phyloP scores from a whole-genome alignment of 2,113 vertebrate genomes.

The Cheirogaleus medius region DNA sequence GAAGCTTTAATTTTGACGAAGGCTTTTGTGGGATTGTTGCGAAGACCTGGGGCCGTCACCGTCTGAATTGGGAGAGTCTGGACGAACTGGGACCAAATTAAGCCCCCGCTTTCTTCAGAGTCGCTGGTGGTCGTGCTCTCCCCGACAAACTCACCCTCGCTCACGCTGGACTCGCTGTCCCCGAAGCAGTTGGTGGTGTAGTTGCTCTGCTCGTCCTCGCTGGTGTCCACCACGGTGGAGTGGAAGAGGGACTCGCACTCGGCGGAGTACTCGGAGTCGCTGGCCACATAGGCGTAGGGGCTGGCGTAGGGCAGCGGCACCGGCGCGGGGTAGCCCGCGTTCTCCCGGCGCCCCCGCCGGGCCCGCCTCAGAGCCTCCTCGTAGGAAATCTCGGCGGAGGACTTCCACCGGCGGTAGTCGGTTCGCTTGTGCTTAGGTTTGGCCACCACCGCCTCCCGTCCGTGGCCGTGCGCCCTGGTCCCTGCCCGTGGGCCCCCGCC shows the following conservation, averaged over 20 bases:
- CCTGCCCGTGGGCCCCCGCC: slow-evolving; percentile 68
- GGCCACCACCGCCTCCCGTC: slow-evolving; percentile 88
- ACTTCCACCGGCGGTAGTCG: slow-evolving; percentile 88
- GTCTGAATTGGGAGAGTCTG: slow-evolving; percentile 86
- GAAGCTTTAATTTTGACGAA: slow-evolving; percentile 97
- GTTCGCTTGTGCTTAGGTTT: slow-evolving; percentile 93
- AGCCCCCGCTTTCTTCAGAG: slow-evolving; percentile 91
- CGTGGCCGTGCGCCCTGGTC: slow-evolving; percentile 79
- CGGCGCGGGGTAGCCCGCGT: slow-evolving; percentile 76
- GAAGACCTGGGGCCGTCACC: slow-evolving; percentile 80
- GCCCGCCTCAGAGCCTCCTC: slow-evolving; percentile 88
- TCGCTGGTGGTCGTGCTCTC: slow-evolving; percentile 90
- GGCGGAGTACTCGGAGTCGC: slow-evolving; percentile 96
- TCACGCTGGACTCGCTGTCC: slow-evolving; percentile 94
- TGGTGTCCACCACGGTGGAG: slow-evolving; percentile 95
- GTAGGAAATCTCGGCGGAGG: slow-evolving; percentile 86
- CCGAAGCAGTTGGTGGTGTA: slow-evolving; percentile 96
- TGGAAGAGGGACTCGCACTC: slow-evolving; percentile 96
- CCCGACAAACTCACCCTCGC: slow-evolving; percentile 89
- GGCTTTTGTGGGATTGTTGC: slow-evolving; percentile 86
- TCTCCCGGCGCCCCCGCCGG: slow-evolving; percentile 84
- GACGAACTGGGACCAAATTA: slow-evolving; percentile 92
- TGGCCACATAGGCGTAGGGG: slow-evolving; percentile 88
- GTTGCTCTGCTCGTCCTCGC: slow-evolving; percentile 93
- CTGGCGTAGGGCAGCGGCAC: slow-evolving; percentile 81